Evolutionary conservation across 2,888 invertebrate genomes (phyloP).

Genomic region (Gasteruption jaculator): DNA sequence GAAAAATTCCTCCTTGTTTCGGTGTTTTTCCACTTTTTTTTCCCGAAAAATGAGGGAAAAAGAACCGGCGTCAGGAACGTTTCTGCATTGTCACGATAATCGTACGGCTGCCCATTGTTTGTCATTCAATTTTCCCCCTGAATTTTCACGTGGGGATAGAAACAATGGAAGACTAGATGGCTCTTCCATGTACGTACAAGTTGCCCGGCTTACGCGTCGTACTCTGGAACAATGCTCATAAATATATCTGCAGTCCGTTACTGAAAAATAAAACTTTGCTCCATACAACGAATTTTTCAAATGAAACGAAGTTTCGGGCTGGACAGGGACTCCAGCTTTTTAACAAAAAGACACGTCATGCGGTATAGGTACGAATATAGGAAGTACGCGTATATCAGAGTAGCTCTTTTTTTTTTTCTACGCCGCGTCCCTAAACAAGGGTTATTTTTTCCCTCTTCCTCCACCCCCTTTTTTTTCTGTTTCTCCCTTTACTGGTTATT

Average conservation of each 20-base stretch:
- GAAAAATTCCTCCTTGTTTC: too few species aligned
- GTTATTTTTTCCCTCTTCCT: slow-evolving; percentile 7
- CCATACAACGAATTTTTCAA: too few species aligned
- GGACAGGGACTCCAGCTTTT: too few species aligned
- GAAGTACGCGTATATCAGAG: too few species aligned
- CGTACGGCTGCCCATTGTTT: slow-evolving; percentile 34
- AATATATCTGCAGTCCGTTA: slow-evolving; percentile 35
- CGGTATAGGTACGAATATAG: too few species aligned
- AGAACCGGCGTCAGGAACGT: slow-evolving; percentile 23
- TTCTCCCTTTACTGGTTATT: slow-evolving; percentile 10
- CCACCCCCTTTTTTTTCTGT: not conserved
- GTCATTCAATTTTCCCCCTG: slow-evolving; percentile 35
- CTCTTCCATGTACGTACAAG: slow-evolving; percentile 24
- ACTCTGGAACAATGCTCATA: slow-evolving; percentile 32
- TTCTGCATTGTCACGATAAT: slow-evolving; percentile 33
- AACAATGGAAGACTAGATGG: slow-evolving; percentile 22
- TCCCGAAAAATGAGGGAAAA: too few species aligned
- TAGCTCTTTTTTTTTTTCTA: too few species aligned
- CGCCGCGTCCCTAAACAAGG: too few species aligned
- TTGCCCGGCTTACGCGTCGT: slow-evolving; percentile 29
- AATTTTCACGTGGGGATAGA: slow-evolving; percentile 28
- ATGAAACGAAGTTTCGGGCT: too few species aligned
- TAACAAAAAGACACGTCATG: too few species aligned
- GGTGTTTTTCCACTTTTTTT: too few species aligned
- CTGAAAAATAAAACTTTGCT: too few species aligned